A percentile compares a stretch with the other conserved stretches of the same genome.
phyloP scores from a whole-genome alignment of 2,797 vertebrate species.

The Melopsittacus undulatus region DNA sequence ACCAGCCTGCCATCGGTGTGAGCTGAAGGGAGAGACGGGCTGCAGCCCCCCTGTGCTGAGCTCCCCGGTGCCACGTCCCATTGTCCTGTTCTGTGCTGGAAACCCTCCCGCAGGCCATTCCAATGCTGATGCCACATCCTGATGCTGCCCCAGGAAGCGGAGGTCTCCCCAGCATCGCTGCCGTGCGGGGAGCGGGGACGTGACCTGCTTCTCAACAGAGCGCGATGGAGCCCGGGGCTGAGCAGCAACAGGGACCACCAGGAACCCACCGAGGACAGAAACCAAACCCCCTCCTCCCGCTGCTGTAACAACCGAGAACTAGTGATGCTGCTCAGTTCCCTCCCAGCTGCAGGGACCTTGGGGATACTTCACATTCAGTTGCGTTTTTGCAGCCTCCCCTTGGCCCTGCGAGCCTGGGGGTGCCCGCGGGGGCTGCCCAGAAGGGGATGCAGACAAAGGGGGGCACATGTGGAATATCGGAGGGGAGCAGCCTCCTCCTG shows the following conservation, averaged over 20 bases:
- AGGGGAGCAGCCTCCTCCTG: neutral
- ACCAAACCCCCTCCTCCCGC: neutral
- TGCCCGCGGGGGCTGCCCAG: neutral
- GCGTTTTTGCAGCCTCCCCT: neutral
- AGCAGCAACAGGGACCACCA: neutral
- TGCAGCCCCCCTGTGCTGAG: neutral
- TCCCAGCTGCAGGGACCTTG: neutral
- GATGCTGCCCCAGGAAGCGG: neutral
- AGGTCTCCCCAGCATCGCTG: neutral
- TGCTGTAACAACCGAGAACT: neutral
- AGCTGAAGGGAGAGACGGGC: neutral
- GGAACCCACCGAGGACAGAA: neutral
- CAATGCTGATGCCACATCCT: neutral
- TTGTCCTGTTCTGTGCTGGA: neutral
- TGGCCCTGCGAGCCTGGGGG: neutral
- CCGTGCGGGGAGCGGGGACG: neutral
- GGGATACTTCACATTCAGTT: neutral
- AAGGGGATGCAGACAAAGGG: neutral
- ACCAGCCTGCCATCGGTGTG: too few species aligned
- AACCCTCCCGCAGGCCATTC: neutral
- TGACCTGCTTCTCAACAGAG: constrained; percentile 10
- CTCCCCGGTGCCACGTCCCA: neutral
- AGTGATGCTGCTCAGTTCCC: neutral
- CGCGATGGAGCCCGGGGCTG: neutral
- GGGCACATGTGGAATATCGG: too few species aligned